Conservation (phyloP, 2,888 invertebrate genomes). For the Sclerodermus sp. region DNA sequence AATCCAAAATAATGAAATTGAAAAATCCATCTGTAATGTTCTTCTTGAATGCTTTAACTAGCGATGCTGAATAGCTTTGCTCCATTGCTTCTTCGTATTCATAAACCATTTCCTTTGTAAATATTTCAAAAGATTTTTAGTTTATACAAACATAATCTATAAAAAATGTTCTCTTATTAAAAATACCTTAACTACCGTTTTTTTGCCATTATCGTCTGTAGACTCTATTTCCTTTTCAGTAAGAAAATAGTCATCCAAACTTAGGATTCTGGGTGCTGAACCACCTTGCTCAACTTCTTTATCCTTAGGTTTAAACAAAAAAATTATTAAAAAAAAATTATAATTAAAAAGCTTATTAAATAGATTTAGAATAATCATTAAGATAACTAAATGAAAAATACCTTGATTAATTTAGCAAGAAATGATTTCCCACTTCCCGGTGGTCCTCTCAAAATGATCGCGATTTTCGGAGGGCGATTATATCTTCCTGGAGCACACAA, state of each 20-base stretch:
- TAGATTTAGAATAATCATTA: too few species aligned
- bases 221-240: constrained; percentile 78
- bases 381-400: constrained; percentile 50
- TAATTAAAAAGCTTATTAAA: too few species aligned
- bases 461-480: constrained; percentile 78
- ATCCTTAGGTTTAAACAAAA: constrained; percentile 56
- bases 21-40: constrained; percentile 88
- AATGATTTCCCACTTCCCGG: constrained; percentile 95
- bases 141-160: constrained; percentile 2
- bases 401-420: constrained; percentile 85
- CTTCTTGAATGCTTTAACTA: constrained; percentile 88
- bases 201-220: constrained; percentile 73
- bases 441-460: constrained; percentile 86
- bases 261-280: constrained; percentile 86
- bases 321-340: constrained; percentile 7
- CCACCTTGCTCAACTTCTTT: constrained; percentile 81
- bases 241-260: constrained; percentile 95
- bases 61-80: constrained; percentile 75
- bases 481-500: constrained; percentile 78
- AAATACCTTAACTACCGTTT: constrained; percentile 66
- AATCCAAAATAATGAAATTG: constrained; percentile 90
- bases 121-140: not conserved
- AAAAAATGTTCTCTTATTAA: too few species aligned
- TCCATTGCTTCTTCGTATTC: constrained; percentile 88
- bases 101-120: constrained; percentile 75